Conservation (phyloP, 1,140 invertebrate genomes). For the Archivesica marissinica region DNA sequence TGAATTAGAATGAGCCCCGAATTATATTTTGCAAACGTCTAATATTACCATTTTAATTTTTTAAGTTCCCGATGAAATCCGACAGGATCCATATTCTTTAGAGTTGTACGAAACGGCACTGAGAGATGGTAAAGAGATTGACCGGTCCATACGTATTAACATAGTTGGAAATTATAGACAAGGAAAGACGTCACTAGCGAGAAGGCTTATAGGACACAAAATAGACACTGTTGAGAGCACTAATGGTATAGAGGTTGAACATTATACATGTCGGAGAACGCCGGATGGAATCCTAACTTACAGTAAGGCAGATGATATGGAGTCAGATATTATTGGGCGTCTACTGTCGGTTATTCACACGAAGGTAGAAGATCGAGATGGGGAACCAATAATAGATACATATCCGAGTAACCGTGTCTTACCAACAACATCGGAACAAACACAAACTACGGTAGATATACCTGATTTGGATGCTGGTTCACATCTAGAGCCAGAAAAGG, state of each 20-base stretch:
- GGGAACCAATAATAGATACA: not conserved
- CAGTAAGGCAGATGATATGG: not conserved
- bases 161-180: not conserved
- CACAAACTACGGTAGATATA: not conserved
- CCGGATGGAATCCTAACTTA: not conserved
- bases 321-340: not conserved
- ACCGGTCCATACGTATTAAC: not conserved
- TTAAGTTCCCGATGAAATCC: not conserved
- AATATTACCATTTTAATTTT: too few species aligned
- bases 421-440: too few species aligned
- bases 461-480: not conserved
- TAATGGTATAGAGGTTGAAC: not conserved
- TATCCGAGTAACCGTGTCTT: too few species aligned
- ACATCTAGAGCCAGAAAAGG: too few species aligned
- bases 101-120: not conserved
- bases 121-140: not conserved
- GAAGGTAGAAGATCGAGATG: not conserved
- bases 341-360: not conserved
- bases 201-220: not conserved
- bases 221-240: not conserved
- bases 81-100: not conserved
- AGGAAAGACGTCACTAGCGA: not conserved
- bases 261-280: not conserved
- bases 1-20: too few species aligned
- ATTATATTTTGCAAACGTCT: too few species aligned